Percentiles rank a stretch among this genome's conserved stretches.
phyloP scores from a whole-genome alignment of 2,797 vertebrate genomes.

The Karalla daura region DNA sequence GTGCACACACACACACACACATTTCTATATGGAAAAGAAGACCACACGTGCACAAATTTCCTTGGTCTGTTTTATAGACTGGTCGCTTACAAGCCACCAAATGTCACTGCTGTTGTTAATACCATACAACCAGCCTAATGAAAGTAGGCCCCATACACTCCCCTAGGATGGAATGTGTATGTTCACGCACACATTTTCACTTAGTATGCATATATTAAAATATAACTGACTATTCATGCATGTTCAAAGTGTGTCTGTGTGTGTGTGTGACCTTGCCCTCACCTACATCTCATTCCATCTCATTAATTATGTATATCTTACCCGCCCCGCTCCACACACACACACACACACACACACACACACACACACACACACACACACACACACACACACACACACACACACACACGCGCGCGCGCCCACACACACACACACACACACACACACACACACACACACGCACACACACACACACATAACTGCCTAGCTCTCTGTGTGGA shows the following conservation, averaged over 20 bases:
- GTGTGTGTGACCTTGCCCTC: conserved; percentile 68
- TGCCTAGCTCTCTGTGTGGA: no score
- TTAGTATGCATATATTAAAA: conserved; percentile 56
- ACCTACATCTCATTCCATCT: conserved; percentile 92
- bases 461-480: no score
- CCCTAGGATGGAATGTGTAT: conserved; percentile 43
- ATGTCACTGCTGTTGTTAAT: conserved; percentile 87
- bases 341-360: conserved; percentile 4
- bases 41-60: conserved; percentile 43
- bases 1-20: background rate
- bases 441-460: no score
- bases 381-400: conserved; percentile 78
- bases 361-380: conserved; percentile 53
- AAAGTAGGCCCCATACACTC: conserved; percentile 78
- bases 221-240: conserved; percentile 33
- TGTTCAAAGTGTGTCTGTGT: conserved; percentile 48
- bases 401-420: no score
- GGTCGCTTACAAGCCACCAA: conserved; percentile 84
- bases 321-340: conserved; percentile 61
- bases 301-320: conserved; percentile 99
- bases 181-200: conserved; percentile 24
- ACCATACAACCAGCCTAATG: conserved; percentile 82
- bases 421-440: no score
- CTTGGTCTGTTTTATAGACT: conserved; percentile 85
- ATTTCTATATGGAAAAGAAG: no score